Evolutionary conservation across 2,888 invertebrate genomes (phyloP), one percentile per base, ranked within the genome.

Genomic region (Heterodera filipjevi): DNA sequence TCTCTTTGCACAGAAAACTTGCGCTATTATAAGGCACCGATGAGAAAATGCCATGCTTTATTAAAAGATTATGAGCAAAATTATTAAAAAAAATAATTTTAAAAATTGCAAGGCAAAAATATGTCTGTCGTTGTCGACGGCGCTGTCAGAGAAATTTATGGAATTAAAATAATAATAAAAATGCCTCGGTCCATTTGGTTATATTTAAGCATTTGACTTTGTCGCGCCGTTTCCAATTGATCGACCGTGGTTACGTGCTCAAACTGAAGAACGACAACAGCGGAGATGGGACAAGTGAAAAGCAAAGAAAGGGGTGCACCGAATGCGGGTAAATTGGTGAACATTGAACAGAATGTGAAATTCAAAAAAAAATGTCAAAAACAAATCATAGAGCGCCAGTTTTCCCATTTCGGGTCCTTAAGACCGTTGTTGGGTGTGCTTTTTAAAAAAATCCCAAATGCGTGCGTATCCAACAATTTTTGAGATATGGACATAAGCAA

Each of bases 181-280:
- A 32, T n/a, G n/a, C n/a, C 19, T 76, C 12, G 27, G 32, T 27
- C 64, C n/a, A 53, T 19, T 32, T 77, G 3, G n/a, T 53, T 12
- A 77, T 33, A 12, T 19, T 27, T 59, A 27, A 14, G 79, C 39
- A 79, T 77, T 12, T 77, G 46, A 79, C 77, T 6, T 59, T 79
- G 49, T 35, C 79, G 27, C 53, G 72, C 33, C 68, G 79, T 27
- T 79, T 79, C 30, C 49, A 77, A 78, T 35, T 79, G 64, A 66
- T 78, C 27, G 79, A 79, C 66, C 78, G 79, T 3, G 79, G 79
- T 53, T 79, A 32, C 32, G 66, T 64, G 49, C 77, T 79, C 30
- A 44, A 71, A 22, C 44, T 79, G 59, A 77, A 77, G 53, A 70
- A 78, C 8, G 30, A 74, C n/a, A 2, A 74, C n/a, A 2, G 49